Percentiles rank a stretch among this genome's conserved stretches.
These are phyloP conservation scores for Emydocephalus ijimae DNA, from an alignment of 2,113 vertebrate genomes.

Conservation along the genomic window DNA sequence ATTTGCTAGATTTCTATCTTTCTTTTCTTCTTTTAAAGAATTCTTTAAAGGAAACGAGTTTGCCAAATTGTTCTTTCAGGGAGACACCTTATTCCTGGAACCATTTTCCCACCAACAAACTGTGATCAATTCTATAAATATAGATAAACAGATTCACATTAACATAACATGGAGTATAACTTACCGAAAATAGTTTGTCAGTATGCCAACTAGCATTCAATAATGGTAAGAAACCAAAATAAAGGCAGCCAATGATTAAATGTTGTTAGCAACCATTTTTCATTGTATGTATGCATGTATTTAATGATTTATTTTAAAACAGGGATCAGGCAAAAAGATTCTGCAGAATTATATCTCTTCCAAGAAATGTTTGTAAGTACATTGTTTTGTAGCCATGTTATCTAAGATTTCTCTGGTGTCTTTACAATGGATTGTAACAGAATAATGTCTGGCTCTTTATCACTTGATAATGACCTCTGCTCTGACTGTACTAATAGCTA, in stretches of 20 bases:
- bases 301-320: background rate
- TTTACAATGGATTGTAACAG: background rate
- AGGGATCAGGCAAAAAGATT: background rate
- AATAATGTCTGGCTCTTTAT: conserved; percentile 1
- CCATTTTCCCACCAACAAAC: conserved; percentile 56
- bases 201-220: conserved; percentile 61
- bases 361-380: conserved; percentile 13
- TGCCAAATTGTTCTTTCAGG: conserved; percentile 55
- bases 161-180: conserved; percentile 50
- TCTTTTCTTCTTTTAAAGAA: background rate
- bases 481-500: background rate
- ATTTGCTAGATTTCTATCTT: background rate
- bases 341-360: conserved; percentile 9
- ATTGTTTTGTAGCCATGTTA: background rate
- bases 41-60: background rate
- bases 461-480: background rate
- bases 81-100: conserved; percentile 61
- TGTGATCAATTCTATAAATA: conserved; percentile 61
- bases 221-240: conserved; percentile 54
- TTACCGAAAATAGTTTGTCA: conserved; percentile 64
- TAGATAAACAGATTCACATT: conserved; percentile 62
- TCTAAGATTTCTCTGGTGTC: background rate
- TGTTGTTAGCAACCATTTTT: conserved; percentile 38
- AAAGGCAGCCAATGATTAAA: background rate
- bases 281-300: background rate